These are phyloP conservation scores for Odontocolon sp. DNA, from an alignment of 2,888 invertebrate genomes.

Conservation along the genomic window DNA sequence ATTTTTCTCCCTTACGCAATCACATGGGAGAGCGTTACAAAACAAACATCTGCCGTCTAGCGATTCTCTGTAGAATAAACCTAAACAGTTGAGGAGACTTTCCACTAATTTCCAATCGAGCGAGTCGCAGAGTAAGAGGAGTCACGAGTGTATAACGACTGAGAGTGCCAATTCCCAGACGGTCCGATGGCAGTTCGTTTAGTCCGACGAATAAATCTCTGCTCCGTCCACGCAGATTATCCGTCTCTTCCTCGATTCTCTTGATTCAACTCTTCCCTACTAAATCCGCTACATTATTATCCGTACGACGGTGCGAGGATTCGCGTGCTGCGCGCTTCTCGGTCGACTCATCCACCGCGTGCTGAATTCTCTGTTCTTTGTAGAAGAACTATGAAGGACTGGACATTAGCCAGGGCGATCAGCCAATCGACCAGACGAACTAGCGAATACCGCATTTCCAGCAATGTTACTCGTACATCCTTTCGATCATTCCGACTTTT, in stretches of 20 bases:
- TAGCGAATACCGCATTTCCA: slow-evolving; percentile 19
- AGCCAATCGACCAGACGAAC: slow-evolving; percentile 64
- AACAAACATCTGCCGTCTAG: too few species aligned
- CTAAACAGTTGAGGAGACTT: neutral
- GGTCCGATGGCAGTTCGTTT: slow-evolving; percentile 11
- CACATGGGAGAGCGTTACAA: too few species aligned
- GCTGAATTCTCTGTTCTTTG: slow-evolving; percentile 27
- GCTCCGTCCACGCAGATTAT: neutral
- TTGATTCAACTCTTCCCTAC: too few species aligned
- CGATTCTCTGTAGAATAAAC: too few species aligned
- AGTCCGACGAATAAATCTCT: slow-evolving; percentile 31
- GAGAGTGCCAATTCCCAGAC: slow-evolving; percentile 42
- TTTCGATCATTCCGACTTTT: slow-evolving; percentile 31
- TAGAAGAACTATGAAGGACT: slow-evolving; percentile 59
- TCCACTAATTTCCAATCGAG: slow-evolving; percentile 9
- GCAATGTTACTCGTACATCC: slow-evolving; percentile 8
- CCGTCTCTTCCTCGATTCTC: neutral
- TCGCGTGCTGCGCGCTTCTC: slow-evolving; percentile 24
- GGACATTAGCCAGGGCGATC: slow-evolving; percentile 71
- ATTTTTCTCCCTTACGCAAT: too few species aligned
- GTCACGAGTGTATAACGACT: slow-evolving; percentile 30
- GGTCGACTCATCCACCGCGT: slow-evolving; percentile 27
- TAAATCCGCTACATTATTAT: slow-evolving; percentile 1
- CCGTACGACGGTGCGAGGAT: neutral
- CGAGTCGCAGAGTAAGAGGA: slow-evolving; percentile 5